These are phyloP conservation scores for Pachypsylla venusta DNA, from an alignment of 1,140 invertebrate genomes.

Conservation along the genomic window DNA sequence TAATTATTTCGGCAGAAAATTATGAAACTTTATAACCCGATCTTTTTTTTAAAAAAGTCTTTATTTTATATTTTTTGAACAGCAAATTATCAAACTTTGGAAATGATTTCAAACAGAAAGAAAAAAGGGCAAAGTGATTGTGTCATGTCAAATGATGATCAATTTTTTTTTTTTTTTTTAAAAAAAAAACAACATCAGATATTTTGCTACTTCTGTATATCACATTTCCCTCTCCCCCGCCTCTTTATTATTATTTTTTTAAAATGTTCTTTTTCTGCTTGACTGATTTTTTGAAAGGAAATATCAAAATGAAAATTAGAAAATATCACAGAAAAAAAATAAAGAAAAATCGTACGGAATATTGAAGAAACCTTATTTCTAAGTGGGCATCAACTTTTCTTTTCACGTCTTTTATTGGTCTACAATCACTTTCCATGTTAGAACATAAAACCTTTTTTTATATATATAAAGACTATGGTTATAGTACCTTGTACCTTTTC, in stretches of 20 bases:
- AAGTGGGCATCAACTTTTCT: too few relatives aligned
- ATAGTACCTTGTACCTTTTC: not conserved
- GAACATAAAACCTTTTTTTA: not conserved
- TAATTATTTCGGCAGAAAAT: too few relatives aligned
- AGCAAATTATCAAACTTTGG: too few relatives aligned
- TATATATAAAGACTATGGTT: not conserved
- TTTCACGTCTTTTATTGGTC: not conserved
- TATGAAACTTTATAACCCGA: too few relatives aligned
- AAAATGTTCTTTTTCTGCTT: conserved; percentile 3
- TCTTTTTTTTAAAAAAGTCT: too few relatives aligned
- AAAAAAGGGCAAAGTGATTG: too few relatives aligned
- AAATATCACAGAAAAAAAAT: conserved; percentile 6
- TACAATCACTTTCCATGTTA: not conserved
- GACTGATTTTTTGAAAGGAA: conserved; percentile 10
- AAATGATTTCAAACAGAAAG: too few relatives aligned
- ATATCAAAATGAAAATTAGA: conserved; percentile 10
- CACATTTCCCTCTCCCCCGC: not conserved
- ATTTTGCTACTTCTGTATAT: not conserved
- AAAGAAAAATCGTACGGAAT: not conserved
- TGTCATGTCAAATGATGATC: too few relatives aligned
- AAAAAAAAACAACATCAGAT: too few relatives aligned
- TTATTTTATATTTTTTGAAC: too few relatives aligned
- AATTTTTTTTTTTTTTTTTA: too few relatives aligned
- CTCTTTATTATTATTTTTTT: conserved; percentile 2
- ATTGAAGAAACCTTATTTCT: too few relatives aligned